phyloP scores from a whole-genome alignment of 1,140 invertebrate genomes.

The Kradibia gibbosae region DNA sequence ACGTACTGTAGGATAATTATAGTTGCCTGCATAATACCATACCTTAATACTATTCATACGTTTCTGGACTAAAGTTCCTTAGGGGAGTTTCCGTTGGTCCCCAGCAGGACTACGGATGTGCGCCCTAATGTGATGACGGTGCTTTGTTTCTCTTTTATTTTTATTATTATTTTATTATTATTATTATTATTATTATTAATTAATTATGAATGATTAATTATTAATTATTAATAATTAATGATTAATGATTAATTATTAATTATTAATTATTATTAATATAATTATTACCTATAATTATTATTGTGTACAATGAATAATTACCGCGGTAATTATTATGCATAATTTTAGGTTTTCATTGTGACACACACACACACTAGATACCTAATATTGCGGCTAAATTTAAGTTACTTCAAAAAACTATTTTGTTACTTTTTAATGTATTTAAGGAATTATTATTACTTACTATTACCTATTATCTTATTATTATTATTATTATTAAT shows the following conservation, averaged over 20 bases:
- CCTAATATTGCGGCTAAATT: conserved; percentile 39
- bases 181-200: conserved; percentile 46
- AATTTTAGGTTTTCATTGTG: conserved; percentile 41
- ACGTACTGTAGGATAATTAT: conserved; percentile 46
- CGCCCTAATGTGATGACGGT: conserved; percentile 70
- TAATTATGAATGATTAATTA: no score
- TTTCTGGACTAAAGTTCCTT: conserved; percentile 71
- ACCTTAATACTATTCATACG: conserved; percentile 53
- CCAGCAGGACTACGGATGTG: conserved; percentile 55
- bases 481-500: conserved; percentile 57
- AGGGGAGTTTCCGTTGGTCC: conserved; percentile 48
- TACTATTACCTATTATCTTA: conserved; percentile 48
- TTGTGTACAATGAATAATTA: conserved; percentile 45
- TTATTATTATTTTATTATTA: conserved; percentile 48
- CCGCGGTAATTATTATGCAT: conserved; percentile 25
- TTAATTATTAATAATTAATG: no score
- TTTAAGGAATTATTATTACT: conserved; percentile 7
- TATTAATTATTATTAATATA: conserved; percentile 54
- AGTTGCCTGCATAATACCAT: conserved; percentile 50
- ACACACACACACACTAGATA: conserved; percentile 22
- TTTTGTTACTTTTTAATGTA: conserved; percentile 49
- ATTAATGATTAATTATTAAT: conserved; percentile 37
- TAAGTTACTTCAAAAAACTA: conserved; percentile 57
- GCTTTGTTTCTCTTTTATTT: conserved; percentile 69
- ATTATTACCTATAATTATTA: conserved; percentile 40